Base-by-base conservation (phyloP, 2,888 invertebrate species). In the Apeira syringaria region DNA sequence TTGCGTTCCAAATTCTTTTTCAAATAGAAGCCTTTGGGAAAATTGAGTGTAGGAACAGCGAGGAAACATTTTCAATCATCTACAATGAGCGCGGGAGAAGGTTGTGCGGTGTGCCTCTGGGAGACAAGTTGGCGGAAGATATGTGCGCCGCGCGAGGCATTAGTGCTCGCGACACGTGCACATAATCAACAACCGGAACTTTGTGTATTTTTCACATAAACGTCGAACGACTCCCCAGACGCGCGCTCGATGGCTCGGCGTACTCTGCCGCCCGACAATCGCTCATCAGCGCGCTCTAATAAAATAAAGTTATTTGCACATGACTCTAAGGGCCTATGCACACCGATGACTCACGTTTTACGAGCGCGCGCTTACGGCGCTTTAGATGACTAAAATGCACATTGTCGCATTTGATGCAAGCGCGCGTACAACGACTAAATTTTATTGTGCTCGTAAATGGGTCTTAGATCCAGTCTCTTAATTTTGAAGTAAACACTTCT, bases 171-270 rank as follows among this genome's bases (percentile, higher is more conserved):
- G 50, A 62, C 61, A 62, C 55, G 61, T 58, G 52, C 59, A 54
- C 56, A 52, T 65, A 62, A 68, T 66, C 57, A 64, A 61, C 59
- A 44, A 56, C 42, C 42, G 56, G 53, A 56, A 56, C 56, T 53
- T 53, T 45, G 46, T 49, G 44, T 38, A 49, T 53, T 56, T 58
- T 56, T 51, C 49, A 42, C 41, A 46, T 56, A 47, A 53, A 51
- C 47, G 45, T 58, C 40, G 50, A 50, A 52, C 48, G 29, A 25
- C 35, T 44, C 41, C 38, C 37, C 8, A 13, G 39, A 9, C 33
- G 1, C 45, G 29, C 34, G 33, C 41, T 34, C 51, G 20, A 40
- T 50, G 42, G 50, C 32, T 15, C 20, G 38, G 3, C 33, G 34
- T 37, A 24, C 27, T 40, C 29, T 32, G 29, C 10, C 28, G 41